These are phyloP conservation scores for Scolanthus callimorphus DNA, from an alignment of 92 coral and sea anemone genomes.

Conservation along the genomic window DNA sequence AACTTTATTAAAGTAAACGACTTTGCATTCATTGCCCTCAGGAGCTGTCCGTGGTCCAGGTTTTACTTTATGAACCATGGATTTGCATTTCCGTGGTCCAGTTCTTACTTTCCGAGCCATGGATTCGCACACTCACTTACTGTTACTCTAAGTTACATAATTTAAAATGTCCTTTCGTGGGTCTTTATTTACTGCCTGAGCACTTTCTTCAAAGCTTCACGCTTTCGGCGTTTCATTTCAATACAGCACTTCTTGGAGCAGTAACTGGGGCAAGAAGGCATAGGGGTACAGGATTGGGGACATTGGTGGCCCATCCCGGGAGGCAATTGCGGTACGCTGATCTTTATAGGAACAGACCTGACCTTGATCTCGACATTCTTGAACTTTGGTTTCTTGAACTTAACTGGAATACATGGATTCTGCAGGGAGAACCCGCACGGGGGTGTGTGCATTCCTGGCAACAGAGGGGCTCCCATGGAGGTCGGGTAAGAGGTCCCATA, in stretches of 20 bases:
- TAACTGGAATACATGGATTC: slow-evolving; percentile 25
- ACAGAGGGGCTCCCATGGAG: not conserved
- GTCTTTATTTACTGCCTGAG: too few species aligned
- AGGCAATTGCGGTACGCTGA: slow-evolving; percentile 39
- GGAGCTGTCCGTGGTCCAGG: too few species aligned
- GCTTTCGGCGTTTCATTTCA: slow-evolving; percentile 10
- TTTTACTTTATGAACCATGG: too few species aligned
- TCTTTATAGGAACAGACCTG: slow-evolving; percentile 33
- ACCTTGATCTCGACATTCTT: slow-evolving; percentile 9
- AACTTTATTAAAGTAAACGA: too few species aligned
- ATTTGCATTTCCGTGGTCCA: too few species aligned
- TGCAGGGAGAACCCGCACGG: slow-evolving; percentile 14
- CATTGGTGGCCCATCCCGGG: slow-evolving; percentile 10
- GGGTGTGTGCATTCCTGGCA: not conserved
- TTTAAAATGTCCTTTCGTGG: too few species aligned
- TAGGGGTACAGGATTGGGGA: slow-evolving; percentile 25
- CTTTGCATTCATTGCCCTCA: too few species aligned
- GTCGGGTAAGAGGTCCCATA: not conserved
- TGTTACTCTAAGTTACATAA: too few species aligned
- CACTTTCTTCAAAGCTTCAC: too few species aligned
- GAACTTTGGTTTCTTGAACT: slow-evolving; percentile 18
- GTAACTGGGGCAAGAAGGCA: slow-evolving; percentile 51
- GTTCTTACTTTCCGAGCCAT: too few species aligned
- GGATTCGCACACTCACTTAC: too few species aligned
- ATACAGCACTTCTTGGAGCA: slow-evolving; percentile 67